These are phyloP conservation scores for Mungos mungo DNA, from an alignment of 2,113 vertebrate genomes.

Conservation along the genomic window DNA sequence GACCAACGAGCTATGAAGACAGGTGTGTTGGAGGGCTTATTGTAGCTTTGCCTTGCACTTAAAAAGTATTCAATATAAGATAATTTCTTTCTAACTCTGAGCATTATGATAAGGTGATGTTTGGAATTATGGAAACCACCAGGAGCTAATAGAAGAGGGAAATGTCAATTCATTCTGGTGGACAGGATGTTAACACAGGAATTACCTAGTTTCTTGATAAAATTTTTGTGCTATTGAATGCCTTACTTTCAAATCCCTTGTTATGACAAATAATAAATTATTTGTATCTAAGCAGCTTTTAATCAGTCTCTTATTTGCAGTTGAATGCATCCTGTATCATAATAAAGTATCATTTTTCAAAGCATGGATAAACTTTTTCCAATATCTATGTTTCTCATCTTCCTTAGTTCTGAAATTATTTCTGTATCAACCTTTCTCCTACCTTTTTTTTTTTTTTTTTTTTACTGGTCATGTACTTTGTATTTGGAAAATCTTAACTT, in stretches of 20 bases:
- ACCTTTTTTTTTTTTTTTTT: neutral
- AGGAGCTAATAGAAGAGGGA: neutral
- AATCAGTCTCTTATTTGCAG: neutral
- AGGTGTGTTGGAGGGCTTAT: neutral
- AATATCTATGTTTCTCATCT: neutral
- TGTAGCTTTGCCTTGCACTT: neutral
- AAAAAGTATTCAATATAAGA: neutral
- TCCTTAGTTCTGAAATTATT: neutral
- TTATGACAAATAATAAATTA: neutral
- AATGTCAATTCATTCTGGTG: neutral
- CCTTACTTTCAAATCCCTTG: neutral
- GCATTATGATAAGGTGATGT: neutral
- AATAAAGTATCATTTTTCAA: neutral
- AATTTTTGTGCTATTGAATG: neutral
- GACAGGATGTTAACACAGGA: neutral
- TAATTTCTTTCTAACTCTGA: neutral
- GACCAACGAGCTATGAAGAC: neutral
- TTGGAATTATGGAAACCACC: neutral
- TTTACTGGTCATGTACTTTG: neutral
- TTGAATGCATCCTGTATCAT: neutral
- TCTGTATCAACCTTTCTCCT: neutral
- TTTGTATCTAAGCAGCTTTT: neutral
- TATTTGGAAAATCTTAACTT: neutral
- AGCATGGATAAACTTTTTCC: neutral
- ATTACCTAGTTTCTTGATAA: neutral